These are phyloP conservation scores for Gyps fulvus DNA, from an alignment of 2,113 vertebrate species.

Conservation along the genomic window DNA sequence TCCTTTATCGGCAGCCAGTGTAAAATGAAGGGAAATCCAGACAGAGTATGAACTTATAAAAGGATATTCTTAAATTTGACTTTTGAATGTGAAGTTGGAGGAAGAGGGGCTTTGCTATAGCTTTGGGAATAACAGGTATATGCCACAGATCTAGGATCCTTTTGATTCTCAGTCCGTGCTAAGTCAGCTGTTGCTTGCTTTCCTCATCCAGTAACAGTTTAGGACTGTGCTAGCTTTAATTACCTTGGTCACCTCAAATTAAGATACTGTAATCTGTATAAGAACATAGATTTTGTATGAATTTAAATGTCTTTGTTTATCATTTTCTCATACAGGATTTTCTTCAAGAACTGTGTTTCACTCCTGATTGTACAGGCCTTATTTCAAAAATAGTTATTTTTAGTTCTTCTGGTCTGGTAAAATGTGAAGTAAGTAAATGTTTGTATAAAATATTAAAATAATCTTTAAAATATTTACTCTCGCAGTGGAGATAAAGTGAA, in stretches of 20 bases:
- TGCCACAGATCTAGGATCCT: neutral
- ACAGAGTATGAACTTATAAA: neutral
- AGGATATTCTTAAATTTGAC: neutral
- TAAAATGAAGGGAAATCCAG: neutral
- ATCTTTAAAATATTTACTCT: neutral
- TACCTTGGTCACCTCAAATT: neutral
- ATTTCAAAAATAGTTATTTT: constrained; percentile 88
- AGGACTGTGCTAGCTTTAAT: neutral
- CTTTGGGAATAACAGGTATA: neutral
- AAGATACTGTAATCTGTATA: neutral
- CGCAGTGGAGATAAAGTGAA: neutral
- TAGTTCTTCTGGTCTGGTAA: constrained; percentile 82
- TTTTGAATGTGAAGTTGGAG: neutral
- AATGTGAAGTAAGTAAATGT: constrained; percentile 83
- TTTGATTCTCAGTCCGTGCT: neutral
- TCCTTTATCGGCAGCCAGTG: neutral
- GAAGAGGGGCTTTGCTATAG: neutral
- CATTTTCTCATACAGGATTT: constrained; percentile 80
- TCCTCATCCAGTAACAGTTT: neutral
- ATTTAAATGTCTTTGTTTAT: neutral
- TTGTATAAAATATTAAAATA: neutral
- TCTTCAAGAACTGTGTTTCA: constrained; percentile 85
- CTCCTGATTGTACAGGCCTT: constrained; percentile 87
- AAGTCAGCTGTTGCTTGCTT: neutral
- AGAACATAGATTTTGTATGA: neutral